Conservation (phyloP, 2,797 vertebrate species). For the Poecilia picta region DNA sequence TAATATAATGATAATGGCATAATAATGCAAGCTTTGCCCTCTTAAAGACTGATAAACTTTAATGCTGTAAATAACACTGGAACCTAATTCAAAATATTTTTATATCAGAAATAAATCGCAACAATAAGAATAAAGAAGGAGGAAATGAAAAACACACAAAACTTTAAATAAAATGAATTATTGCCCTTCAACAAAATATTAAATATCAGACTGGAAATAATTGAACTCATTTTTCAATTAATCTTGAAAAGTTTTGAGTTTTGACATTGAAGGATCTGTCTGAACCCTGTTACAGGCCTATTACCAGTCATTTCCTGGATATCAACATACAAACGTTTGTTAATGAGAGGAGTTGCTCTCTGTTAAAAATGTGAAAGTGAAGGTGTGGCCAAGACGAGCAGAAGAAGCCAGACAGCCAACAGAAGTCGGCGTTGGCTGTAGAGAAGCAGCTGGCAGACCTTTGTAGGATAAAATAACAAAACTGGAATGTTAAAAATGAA, state of each 20-base stretch:
- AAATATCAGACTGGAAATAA: no score
- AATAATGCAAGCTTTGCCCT: no score
- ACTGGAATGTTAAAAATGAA: constrained; percentile 11
- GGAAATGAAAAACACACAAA: no score
- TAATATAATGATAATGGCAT: no score
- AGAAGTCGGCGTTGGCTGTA: not conserved
- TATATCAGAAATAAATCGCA: no score
- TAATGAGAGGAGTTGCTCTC: not conserved
- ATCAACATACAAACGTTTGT: not conserved
- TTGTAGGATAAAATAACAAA: not conserved
- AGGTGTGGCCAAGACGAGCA: not conserved
- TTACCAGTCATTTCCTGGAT: not conserved
- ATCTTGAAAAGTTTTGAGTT: not conserved
- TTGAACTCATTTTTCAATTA: no score
- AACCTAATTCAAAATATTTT: no score
- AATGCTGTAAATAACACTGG: no score
- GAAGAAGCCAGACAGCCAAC: not conserved
- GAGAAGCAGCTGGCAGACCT: not conserved
- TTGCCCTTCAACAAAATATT: no score
- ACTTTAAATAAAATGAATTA: no score
- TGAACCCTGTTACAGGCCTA: not conserved
- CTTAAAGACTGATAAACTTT: no score
- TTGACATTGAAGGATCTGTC: not conserved
- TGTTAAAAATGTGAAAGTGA: not conserved
- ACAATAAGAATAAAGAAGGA: no score